Evolutionary conservation across 2,113 vertebrate genomes (phyloP).

Genomic region (Alexandromys fortis): DNA sequence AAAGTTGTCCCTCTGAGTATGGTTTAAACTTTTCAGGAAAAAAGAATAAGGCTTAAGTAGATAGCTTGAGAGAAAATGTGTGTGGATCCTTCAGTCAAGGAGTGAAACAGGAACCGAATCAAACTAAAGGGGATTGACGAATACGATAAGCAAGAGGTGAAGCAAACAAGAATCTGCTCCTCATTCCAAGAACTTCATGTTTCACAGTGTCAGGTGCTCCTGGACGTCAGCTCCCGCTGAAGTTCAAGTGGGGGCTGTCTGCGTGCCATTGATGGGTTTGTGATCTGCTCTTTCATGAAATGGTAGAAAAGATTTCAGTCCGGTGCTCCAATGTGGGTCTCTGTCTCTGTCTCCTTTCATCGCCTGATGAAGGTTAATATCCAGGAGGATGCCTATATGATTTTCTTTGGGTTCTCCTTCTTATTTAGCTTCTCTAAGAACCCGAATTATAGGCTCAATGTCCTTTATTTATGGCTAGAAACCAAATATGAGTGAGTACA

Average conservation of each 20-base stretch:
- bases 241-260: background rate
- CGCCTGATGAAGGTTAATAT: too few species aligned
- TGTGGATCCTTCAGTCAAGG: background rate
- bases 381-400: too few species aligned
- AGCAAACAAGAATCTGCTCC: background rate
- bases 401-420: too few species aligned
- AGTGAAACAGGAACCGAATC: background rate
- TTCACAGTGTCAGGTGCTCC: background rate
- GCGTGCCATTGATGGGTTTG: background rate
- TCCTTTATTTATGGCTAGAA: too few species aligned
- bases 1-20: background rate
- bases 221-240: background rate
- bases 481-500: too few species aligned
- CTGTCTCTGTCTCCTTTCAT: too few species aligned
- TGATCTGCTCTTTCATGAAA: background rate
- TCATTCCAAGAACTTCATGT: background rate
- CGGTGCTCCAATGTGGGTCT: too few species aligned
- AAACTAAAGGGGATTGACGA: background rate
- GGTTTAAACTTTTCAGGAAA: background rate
- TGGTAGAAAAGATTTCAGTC: background rate
- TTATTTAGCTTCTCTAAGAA: too few species aligned
- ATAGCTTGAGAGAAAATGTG: background rate
- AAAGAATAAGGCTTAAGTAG: background rate
- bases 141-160: background rate
- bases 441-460: too few species aligned